phyloP scores from a whole-genome alignment of 2,797 vertebrate genomes.

The Australoheros facetus region DNA sequence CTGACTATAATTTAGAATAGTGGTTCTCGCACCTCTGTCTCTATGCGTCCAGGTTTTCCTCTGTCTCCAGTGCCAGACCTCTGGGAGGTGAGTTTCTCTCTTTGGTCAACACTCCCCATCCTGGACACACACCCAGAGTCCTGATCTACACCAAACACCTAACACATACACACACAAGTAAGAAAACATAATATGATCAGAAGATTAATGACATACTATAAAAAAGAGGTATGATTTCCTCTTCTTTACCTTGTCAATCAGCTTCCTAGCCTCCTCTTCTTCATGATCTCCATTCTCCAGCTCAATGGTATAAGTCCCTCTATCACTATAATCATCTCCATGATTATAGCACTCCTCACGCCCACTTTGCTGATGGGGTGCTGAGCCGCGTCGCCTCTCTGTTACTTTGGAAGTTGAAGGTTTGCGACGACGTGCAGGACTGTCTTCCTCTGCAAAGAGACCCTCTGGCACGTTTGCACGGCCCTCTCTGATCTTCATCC shows the following conservation, averaged over 20 bases:
- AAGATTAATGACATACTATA: not conserved
- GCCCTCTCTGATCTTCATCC: constrained; percentile 82
- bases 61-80: constrained; percentile 85
- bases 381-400: constrained; percentile 77
- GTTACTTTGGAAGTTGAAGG: constrained; percentile 83
- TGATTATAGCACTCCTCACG: constrained; percentile 83
- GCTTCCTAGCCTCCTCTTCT: constrained; percentile 91
- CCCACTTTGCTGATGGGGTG: constrained; percentile 69
- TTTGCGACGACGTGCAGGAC: constrained; percentile 88
- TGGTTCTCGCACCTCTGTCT: constrained; percentile 82
- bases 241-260: constrained; percentile 92
- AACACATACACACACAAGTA: constrained; percentile 28
- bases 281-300: constrained; percentile 90
- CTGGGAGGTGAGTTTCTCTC: constrained; percentile 85
- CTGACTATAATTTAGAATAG: not conserved
- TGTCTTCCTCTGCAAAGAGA: constrained; percentile 90
- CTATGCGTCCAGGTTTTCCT: constrained; percentile 85
- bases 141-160: constrained; percentile 94
- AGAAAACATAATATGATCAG: not conserved
- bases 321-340: constrained; percentile 92
- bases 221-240: not conserved
- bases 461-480: constrained; percentile 85
- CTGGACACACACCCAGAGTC: constrained; percentile 80
- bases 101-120: constrained; percentile 65
- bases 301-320: constrained; percentile 94